These are phyloP conservation scores for Ypsolopha sequella DNA, from an alignment of 2,888 invertebrate genomes.

Conservation along the genomic window DNA sequence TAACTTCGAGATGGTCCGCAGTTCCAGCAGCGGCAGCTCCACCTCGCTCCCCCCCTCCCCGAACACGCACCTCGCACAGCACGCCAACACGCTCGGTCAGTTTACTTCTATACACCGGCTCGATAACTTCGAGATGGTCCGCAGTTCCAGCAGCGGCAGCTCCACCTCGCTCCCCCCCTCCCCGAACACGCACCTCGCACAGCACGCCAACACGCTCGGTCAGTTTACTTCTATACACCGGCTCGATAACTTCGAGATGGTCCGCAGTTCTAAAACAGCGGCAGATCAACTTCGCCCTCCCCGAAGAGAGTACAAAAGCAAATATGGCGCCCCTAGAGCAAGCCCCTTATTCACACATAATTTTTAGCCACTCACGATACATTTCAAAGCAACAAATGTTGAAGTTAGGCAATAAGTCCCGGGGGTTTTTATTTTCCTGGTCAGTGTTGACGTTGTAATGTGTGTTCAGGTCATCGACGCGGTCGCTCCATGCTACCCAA, in stretches of 20 bases:
- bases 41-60: conserved; percentile 73
- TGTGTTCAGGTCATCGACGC: conserved; percentile 30
- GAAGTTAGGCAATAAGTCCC: too few species aligned
- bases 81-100: conserved; percentile 7
- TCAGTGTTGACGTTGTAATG: neutral
- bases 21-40: conserved; percentile 31
- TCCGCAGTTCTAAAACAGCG: conserved; percentile 17
- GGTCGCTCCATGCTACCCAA: conserved; percentile 40
- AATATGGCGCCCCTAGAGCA: too few species aligned
- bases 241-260: conserved; percentile 15
- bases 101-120: too few species aligned
- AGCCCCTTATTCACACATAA: too few species aligned
- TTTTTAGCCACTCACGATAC: too few species aligned
- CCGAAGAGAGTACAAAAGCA: too few species aligned
- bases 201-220: conserved; percentile 14
- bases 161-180: conserved; percentile 72
- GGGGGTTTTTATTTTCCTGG: too few species aligned
- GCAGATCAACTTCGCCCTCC: conserved; percentile 67
- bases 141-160: conserved; percentile 21
- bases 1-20: conserved; percentile 15
- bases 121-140: conserved; percentile 15
- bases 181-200: conserved; percentile 62
- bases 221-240: too few species aligned
- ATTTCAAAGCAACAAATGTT: too few species aligned
- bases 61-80: conserved; percentile 53